A percentile compares a stretch with the other conserved stretches of the same genome.
phyloP scores from a whole-genome alignment of 2,113 vertebrate species.

The Lagopus muta region DNA sequence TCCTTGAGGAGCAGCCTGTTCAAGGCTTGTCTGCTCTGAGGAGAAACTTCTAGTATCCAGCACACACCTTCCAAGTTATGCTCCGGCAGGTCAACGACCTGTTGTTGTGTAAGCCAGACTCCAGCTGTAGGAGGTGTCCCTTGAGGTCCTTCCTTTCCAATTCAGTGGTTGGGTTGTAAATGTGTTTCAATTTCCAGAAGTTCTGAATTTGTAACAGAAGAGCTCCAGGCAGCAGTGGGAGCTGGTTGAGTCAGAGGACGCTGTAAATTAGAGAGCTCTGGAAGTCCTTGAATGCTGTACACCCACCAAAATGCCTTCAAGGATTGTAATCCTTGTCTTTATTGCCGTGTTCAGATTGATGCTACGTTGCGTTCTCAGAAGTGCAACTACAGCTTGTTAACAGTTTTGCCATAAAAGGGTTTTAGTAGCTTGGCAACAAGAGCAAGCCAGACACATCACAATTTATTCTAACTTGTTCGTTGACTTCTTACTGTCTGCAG shows the following conservation, averaged over 20 bases:
- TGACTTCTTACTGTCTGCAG: not conserved
- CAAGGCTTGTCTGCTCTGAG: too few species aligned
- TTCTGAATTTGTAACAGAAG: not conserved
- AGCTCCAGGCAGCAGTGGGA: not conserved
- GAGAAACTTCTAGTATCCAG: too few species aligned
- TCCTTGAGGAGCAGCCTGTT: too few species aligned
- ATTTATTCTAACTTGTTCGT: not conserved
- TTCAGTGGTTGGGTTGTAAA: not conserved
- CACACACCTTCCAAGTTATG: not conserved
- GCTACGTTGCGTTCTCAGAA: not conserved
- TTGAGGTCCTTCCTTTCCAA: not conserved
- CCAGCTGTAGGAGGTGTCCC: not conserved
- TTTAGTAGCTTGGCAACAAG: constrained; percentile 53
- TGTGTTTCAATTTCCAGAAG: not conserved
- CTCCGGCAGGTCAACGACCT: not conserved
- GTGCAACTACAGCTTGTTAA: not conserved
- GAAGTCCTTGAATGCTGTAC: not conserved
- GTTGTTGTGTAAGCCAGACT: not conserved
- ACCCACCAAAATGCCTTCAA: not conserved
- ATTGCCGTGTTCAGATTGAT: not conserved
- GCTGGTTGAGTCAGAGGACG: not conserved
- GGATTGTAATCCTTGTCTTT: not conserved
- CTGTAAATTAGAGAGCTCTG: not conserved
- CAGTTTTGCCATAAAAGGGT: not conserved
- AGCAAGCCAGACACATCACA: not conserved